Base-by-base conservation (phyloP, 2,113 vertebrate genomes). In the Asarcornis scutulata region DNA sequence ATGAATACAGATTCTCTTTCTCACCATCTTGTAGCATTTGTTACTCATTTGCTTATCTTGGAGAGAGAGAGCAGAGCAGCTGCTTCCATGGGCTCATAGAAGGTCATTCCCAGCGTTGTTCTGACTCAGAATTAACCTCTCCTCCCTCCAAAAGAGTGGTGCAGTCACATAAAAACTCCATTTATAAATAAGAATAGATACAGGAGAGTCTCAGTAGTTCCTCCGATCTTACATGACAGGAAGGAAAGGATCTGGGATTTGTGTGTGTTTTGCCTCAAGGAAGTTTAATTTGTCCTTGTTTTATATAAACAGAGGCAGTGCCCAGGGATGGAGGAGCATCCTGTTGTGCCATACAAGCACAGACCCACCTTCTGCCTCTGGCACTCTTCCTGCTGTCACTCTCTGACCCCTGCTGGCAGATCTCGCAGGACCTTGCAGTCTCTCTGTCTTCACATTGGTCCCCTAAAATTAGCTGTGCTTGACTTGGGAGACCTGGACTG, bases 371-470 rank as follows among this genome's bases (percentile, higher is more conserved):
- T 26, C n/a, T 84, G 34, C 34, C 79, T 26, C 75, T 40, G 67
- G 32, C 72, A n/a, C 26, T 22, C 26, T 21, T 69, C 64, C 74
- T 29, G 36, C 73, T 34, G 36, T 29, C 73, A 63, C n/a, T 52
- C 62, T 63, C 27, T 18, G 32, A 31, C 4, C 34, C 21, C 31
- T 10, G 48, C 55, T 44, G 67, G 52, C 26, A 67, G 46, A 42
- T 22, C 22, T n/a, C 34, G 36, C 34, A 34, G 71, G 50, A 29
- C 53, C 52, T 82, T 25, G 9, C 68, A 14, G 25, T 36, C 72
- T 32, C 4, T 38, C 1, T 42, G 17, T 32, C n/a, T 46, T 18
- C 63, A 27, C 10, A 9, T 22, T 1, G 0, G 18, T 44, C 27
- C 34, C 44, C 59, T 63, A 18, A 56, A 68, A 56, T 26, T 13